Conservation (phyloP, 2,113 vertebrate species). For the Lontra canadensis region DNA sequence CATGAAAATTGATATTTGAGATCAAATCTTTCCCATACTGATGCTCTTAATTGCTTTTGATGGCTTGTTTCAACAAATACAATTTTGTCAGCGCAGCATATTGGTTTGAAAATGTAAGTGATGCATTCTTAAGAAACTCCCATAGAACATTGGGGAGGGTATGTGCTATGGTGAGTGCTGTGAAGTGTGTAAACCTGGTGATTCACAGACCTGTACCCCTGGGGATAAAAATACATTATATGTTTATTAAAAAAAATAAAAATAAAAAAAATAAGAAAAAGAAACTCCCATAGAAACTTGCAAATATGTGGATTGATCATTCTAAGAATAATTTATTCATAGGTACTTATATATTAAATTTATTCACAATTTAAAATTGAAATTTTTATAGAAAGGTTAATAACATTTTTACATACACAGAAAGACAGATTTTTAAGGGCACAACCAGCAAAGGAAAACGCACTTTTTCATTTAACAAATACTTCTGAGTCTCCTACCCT, state of each 20-base stretch:
- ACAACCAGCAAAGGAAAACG: not conserved
- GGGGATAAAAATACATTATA: too few relatives aligned
- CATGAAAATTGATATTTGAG: not conserved
- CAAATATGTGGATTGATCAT: not conserved
- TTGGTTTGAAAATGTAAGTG: not conserved
- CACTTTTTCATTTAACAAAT: not conserved
- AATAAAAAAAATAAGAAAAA: not conserved
- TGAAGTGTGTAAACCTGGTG: too few relatives aligned
- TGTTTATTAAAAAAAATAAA: too few relatives aligned
- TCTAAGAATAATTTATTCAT: not conserved
- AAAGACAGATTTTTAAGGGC: not conserved
- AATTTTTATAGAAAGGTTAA: not conserved
- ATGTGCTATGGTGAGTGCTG: too few relatives aligned
- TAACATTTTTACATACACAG: not conserved
- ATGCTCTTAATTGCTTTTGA: not conserved
- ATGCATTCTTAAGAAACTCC: not conserved
- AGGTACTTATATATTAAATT: not conserved
- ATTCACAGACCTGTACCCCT: too few relatives aligned
- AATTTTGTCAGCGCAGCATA: not conserved
- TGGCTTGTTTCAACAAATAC: not conserved
- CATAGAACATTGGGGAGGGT: too few relatives aligned
- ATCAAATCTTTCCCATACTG: not conserved
- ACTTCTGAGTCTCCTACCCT: not conserved
- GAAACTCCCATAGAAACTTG: not conserved
- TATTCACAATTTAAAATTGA: slow-evolving; percentile 21